phyloP scores from a whole-genome alignment of 2,797 vertebrate genomes.

The Danio tinwini region DNA sequence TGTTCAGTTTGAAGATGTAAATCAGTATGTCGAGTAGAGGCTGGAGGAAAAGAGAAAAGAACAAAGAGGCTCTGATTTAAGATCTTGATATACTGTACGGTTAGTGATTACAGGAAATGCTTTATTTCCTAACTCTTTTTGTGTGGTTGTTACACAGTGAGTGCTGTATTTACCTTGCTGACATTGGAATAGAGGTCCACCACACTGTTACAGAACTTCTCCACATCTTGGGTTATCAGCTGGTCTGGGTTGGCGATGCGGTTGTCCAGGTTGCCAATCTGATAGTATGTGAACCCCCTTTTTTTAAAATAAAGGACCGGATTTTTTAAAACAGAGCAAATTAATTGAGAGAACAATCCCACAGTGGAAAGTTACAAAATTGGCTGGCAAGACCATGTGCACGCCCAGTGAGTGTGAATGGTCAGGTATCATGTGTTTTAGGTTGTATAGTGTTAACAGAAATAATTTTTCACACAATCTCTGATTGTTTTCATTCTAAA shows the following conservation, averaged over 20 bases:
- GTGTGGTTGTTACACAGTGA: not conserved
- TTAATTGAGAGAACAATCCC: no score
- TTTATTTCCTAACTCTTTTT: not conserved
- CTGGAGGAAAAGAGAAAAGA: constrained; percentile 63
- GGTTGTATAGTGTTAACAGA: no score
- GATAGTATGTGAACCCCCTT: constrained; percentile 87
- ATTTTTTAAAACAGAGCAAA: no score
- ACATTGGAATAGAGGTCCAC: constrained; percentile 90
- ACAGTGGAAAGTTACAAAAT: no score
- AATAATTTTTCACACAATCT: no score
- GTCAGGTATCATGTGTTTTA: no score
- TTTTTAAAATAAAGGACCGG: constrained; percentile 41
- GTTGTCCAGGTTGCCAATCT: constrained; percentile 89
- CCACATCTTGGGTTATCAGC: constrained; percentile 88
- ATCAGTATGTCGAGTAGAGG: constrained; percentile 87
- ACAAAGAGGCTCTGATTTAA: not conserved
- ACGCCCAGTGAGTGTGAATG: no score
- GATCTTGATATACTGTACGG: not conserved
- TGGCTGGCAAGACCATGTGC: no score
- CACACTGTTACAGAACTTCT: constrained; percentile 88
- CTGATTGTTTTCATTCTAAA: no score
- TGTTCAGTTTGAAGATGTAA: constrained; percentile 87
- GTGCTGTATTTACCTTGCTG: constrained; percentile 80
- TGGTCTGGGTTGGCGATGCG: constrained; percentile 89
- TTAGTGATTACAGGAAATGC: not conserved